phyloP scores from a whole-genome alignment of 2,113 vertebrate species.

The Oncorhynchus kisutch region DNA sequence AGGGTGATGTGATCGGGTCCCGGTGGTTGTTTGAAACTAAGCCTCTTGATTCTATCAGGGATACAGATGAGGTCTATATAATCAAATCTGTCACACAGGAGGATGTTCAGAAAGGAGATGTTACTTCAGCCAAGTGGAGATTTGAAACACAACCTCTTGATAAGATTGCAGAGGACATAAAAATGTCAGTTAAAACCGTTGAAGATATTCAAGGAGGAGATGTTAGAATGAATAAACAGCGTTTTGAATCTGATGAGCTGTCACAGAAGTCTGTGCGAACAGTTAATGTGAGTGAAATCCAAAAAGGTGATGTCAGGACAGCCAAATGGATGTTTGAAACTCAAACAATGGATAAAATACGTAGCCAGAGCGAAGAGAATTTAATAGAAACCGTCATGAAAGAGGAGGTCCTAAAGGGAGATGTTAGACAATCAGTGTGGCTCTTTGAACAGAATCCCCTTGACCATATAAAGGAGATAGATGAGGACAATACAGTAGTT shows the following conservation, averaged over 20 bases:
- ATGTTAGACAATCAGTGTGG: slow-evolving; percentile 87
- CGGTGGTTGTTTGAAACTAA: slow-evolving; percentile 95
- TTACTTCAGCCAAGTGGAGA: slow-evolving; percentile 83
- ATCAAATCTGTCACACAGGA: slow-evolving; percentile 90
- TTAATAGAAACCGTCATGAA: slow-evolving; percentile 79
- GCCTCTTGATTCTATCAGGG: slow-evolving; percentile 84
- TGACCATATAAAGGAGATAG: slow-evolving; percentile 79
- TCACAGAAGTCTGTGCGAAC: slow-evolving; percentile 74
- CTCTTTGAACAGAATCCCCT: slow-evolving; percentile 89
- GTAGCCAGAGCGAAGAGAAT: slow-evolving; percentile 79
- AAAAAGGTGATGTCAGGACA: slow-evolving; percentile 85
- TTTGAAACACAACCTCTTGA: slow-evolving; percentile 91
- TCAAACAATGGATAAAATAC: slow-evolving; percentile 83
- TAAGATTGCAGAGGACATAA: slow-evolving; percentile 77
- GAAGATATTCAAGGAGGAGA: slow-evolving; percentile 81
- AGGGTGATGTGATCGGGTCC: slow-evolving; percentile 84
- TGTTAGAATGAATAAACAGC: slow-evolving; percentile 78
- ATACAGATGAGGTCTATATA: slow-evolving; percentile 82
- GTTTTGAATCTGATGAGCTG: slow-evolving; percentile 79
- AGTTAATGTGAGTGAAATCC: slow-evolving; percentile 86
- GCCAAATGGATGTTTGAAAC: slow-evolving; percentile 93
- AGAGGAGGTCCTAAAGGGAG: slow-evolving; percentile 83
- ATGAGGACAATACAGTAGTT: slow-evolving; percentile 60
- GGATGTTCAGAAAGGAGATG: slow-evolving; percentile 86
- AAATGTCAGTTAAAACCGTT: slow-evolving; percentile 71